Evolutionary conservation across 1,140 invertebrate genomes (phyloP), one percentile per base, ranked within the genome.

Genomic region (Drosophila obscura): DNA sequence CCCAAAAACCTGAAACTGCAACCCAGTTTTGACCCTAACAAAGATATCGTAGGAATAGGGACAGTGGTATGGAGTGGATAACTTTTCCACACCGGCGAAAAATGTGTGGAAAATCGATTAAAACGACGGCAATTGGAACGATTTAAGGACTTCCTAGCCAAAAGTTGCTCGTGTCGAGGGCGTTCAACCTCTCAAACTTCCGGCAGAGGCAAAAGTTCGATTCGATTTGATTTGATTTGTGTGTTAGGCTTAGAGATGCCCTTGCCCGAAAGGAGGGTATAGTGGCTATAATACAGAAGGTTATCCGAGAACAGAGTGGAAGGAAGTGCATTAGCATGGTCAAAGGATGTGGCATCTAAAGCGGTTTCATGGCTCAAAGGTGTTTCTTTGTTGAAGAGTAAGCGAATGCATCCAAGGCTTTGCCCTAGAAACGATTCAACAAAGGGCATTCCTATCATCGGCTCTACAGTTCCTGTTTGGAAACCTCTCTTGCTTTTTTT

Each of bases 81-180:
- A 73, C 58, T 77, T 82, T 68, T 39, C 24, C 53, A 58, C 9
- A 78, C 53, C 60, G 46, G 16, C 65, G 61, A 66, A 67, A 80
- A 80, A 81, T 81, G 67, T 73, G 79, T 69, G 80, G 60, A 82
- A 82, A 82, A 82, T 82, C 79, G 79, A 82, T 82, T 83, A 68
- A 61, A 71, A 50, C 26, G 49, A 43, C 69, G 50, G 68, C 73
- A 72, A 80, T 81, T 59, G 73, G 75, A 73, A 77, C 69, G 74
- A 72, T 78, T 83, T 72, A 63, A 61, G 80, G 45, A 69, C 64
- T 69, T 69, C 45, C 63, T 61, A 35, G 48, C 60, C 15, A 73
- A 66, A 81, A 59, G 68, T 69, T 50, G n/a, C 26, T 26, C 46
- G 35, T 39, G 35, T 8, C 45, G 26, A 44, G 52, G 67, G 45